These are phyloP conservation scores for Dicroscelio sp. DNA, from an alignment of 2,888 invertebrate species.

Conservation along the genomic window DNA sequence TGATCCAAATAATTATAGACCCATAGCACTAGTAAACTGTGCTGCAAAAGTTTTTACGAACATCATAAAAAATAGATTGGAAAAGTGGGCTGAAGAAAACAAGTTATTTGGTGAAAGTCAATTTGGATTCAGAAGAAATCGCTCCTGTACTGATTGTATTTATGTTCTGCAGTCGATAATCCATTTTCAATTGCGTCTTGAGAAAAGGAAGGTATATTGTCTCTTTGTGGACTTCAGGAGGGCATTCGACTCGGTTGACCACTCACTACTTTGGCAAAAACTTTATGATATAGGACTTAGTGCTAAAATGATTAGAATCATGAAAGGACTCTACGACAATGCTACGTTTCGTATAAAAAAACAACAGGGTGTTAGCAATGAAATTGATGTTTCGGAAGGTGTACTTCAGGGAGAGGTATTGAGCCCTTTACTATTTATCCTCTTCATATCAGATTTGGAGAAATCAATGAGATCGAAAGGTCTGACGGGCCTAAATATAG, in stretches of 20 bases:
- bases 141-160: neutral
- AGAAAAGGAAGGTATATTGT: no score
- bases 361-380: neutral
- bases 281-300: no score
- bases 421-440: neutral
- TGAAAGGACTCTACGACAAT: no score
- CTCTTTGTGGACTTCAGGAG: neutral
- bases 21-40: neutral
- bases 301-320: neutral
- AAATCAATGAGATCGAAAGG: neutral
- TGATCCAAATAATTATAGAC: neutral
- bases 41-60: neutral
- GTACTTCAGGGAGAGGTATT: neutral
- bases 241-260: neutral
- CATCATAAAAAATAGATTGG: neutral
- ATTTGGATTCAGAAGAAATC: neutral
- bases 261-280: no score
- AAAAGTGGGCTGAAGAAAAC: neutral
- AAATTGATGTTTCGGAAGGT: neutral
- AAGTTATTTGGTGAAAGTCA: neutral
- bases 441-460: neutral
- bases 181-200: no score
- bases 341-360: neutral
- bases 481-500: neutral
- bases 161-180: no score